Base-by-base conservation (phyloP, 1,140 invertebrate genomes). In the Luehdorfia chinensis region DNA sequence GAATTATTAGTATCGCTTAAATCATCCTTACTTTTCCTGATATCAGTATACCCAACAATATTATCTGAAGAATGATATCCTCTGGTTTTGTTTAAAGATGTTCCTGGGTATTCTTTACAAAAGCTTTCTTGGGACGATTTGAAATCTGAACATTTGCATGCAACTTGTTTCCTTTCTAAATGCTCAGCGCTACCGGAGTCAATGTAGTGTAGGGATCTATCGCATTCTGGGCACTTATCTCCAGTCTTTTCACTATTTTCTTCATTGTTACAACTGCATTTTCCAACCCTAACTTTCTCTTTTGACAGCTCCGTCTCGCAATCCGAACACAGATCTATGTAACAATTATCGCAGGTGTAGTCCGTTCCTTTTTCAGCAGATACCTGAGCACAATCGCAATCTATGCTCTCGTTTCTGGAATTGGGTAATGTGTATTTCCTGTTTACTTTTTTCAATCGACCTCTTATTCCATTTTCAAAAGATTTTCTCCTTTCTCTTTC, bases 401-500 rank as follows among this genome's bases (percentile, higher is more conserved):
- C 73, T 30, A 72, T 64, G 7, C 39, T 70, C 1, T 78, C 67
- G 4, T 50, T 31, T 52, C 75, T 76, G 1, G 72, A 68, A 31
- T 50, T 66, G 2, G 66, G 63, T 27, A 66, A 34, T 5, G 71
- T 71, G 32, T 76, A 70, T 59, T 86, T 83, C 51, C 75, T 70
- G 41, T 73, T 80, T 2, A 36, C 48, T 47, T 85, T 89, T 55
- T 88, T 89, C 2, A 91, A 69, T 51, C 89, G 87, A 8, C 90
- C 88, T 57, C 90, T 84, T 2, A 90, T 75, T 23, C 90, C 89
- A 12, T 89, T 90, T 67, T 93, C 92, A 32, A 84, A 87, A 0
- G 91, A 92, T 76, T 92, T 92, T 43, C 92, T 78, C 59, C 92
- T 89, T 52, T 92, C 93, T 71, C 88, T 89, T 64, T 91, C 93